Conservation (phyloP, 2,113 vertebrate species). For the Amblyornis subalaris region DNA sequence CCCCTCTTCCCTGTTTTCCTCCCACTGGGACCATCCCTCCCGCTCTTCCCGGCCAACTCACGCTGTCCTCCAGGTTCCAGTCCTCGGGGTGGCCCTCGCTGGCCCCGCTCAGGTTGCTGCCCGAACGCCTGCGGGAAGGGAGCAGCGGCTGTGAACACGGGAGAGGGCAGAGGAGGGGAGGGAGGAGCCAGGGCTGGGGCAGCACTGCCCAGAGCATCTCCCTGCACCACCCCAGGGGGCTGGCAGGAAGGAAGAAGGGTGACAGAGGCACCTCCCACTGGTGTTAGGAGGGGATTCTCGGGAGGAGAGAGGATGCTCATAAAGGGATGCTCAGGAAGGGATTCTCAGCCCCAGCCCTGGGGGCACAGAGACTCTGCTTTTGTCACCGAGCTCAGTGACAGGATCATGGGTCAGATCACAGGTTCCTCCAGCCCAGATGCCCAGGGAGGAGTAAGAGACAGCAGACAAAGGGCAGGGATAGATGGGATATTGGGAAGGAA, state of each 20-base stretch:
- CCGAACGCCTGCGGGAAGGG: slow-evolving; percentile 77
- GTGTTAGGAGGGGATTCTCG: rapidly evolving
- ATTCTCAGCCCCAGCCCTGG: neutral
- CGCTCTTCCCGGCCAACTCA: slow-evolving; percentile 47
- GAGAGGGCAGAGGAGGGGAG: neutral
- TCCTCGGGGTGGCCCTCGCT: slow-evolving; percentile 81
- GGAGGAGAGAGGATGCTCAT: neutral
- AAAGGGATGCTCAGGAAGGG: too few relatives aligned
- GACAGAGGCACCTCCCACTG: rapidly evolving
- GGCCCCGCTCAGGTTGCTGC: slow-evolving; percentile 85
- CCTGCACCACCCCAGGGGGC: neutral
- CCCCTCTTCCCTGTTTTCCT: neutral
- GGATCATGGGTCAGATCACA: neutral
- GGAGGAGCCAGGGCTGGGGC: neutral
- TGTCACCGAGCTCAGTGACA: neutral
- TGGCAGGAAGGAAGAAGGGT: neutral
- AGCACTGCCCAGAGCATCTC: neutral
- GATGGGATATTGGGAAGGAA: neutral
- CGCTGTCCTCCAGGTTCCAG: slow-evolving; percentile 86
- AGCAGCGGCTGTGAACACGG: neutral
- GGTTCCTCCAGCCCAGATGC: neutral
- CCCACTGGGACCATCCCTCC: rapidly evolving
- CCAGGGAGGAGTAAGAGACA: neutral
- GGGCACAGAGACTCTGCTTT: neutral
- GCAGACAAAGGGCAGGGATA: neutral